Evolutionary conservation across 1,140 invertebrate species (phyloP).

Genomic region (Fragariocoptes setiger): DNA sequence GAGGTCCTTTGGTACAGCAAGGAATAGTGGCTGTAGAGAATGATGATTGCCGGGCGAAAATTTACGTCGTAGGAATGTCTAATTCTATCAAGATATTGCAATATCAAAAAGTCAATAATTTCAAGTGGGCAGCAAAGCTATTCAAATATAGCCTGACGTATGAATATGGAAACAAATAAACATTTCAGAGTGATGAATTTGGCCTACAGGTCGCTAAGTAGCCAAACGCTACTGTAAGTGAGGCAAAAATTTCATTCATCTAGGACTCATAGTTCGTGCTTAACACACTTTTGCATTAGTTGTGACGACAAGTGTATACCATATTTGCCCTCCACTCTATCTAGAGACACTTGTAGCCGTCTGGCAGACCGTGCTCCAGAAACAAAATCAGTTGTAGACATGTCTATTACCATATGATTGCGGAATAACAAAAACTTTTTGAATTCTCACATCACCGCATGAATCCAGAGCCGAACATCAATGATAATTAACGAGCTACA

Average conservation of each 20-base stretch:
- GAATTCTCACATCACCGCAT: conserved; percentile 33
- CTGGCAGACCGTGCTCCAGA: conserved; percentile 28
- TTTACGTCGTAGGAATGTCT: conserved; percentile 90
- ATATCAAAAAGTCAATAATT: conserved; percentile 1
- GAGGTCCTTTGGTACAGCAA: conserved; percentile 65
- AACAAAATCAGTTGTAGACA: conserved; percentile 62
- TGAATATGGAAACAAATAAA: conserved; percentile 32
- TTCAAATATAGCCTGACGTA: conserved; percentile 74
- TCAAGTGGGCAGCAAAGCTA: conserved; percentile 11
- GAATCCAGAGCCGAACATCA: neutral
- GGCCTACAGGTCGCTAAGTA: no score
- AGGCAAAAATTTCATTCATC: conserved; percentile 83
- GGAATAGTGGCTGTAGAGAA: conserved; percentile 41
- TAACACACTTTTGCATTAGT: conserved; percentile 33
- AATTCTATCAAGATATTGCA: conserved; percentile 58
- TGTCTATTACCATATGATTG: conserved; percentile 57
- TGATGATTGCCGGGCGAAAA: conserved; percentile 27
- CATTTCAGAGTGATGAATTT: no score
- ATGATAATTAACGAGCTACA: conserved; percentile 36
- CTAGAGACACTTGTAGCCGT: conserved; percentile 15
- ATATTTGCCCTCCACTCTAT: conserved; percentile 50
- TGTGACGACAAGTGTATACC: conserved; percentile 60
- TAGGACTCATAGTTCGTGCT: conserved; percentile 66
- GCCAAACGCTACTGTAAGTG: conserved; percentile 83
- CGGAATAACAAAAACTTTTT: conserved; percentile 41